Conservation (phyloP, 2,113 vertebrate species). For the Amazona guildingii region DNA sequence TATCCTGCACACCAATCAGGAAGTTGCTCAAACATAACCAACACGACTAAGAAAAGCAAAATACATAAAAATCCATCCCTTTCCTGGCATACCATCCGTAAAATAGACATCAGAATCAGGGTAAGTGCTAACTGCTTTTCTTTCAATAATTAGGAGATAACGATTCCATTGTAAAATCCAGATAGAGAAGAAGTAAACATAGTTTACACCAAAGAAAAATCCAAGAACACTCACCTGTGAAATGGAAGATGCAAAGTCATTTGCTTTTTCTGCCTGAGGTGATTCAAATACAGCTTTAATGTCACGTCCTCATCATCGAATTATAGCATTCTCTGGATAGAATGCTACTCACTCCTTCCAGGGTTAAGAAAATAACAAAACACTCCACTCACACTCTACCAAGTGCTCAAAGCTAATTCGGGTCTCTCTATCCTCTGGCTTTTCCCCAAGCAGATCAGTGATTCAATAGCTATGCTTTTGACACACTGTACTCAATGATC, state of each 20-base stretch:
- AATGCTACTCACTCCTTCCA: neutral
- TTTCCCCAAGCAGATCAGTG: neutral
- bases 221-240: neutral
- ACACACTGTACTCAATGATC: neutral
- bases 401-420: neutral
- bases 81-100: neutral
- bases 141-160: neutral
- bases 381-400: neutral
- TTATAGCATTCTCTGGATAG: neutral
- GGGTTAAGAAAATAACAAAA: neutral
- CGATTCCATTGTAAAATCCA: neutral
- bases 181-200: neutral
- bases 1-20: neutral
- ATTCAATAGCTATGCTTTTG: neutral
- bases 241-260: neutral
- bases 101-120: neutral
- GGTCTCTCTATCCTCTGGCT: neutral
- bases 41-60: neutral
- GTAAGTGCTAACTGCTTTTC: neutral
- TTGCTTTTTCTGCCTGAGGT: neutral
- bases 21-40: neutral
- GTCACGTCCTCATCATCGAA: neutral
- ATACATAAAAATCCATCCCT: neutral
- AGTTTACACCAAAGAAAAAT: neutral
- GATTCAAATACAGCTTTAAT: neutral